Evolutionary conservation across 2,797 vertebrate genomes (phyloP), one percentile per base, ranked within the genome.

Genomic region (Simalia tracyae): DNA sequence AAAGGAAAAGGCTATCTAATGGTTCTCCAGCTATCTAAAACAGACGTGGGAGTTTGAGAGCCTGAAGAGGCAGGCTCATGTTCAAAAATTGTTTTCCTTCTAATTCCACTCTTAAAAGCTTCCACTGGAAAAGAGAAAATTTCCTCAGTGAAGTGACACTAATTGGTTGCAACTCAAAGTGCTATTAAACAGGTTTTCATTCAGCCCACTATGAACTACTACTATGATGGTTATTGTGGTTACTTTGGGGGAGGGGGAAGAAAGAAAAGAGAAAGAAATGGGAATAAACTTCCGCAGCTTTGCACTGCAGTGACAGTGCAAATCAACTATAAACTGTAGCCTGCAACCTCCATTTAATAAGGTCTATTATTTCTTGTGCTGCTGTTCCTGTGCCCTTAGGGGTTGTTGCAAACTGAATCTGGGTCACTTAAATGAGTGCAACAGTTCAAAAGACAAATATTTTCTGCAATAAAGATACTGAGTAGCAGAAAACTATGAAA

Each of bases 401-500:
- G 68, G 60, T 87, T 81, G 72, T 81, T 88, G 50, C 92, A 92
- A 50, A 60, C 68, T 92, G 59, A 88, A 92, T 84, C 85, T 92
- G 68, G 92, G 89, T 92, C 89, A 92, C 63, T 46, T 64, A 84
- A 90, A 92, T 88, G 85, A 87, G 92, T 88, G 72, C 90, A 92
- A 84, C 64, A 72, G 59, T 59, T 90, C 89, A n/a, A 90, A 87
- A 92, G 24, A 42, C 46, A 24, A 84, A 84, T 90, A 63, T 88
- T 90, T 89, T 90, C 60, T 81, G 31, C 59, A 84, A 11, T 76
- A 90, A 87, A 86, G n/a, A 31, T 87, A 81, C 42, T 46, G 15
- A 88, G 31, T 84, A 50, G 46, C n/a, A 90, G 89, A 46, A 72
- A 92, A 72, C 15, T 42, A 64, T 87, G 26, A n/a, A 88, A 84